These are phyloP conservation scores for Lepus europaeus DNA, from an alignment of 2,113 vertebrate species.

Conservation along the genomic window DNA sequence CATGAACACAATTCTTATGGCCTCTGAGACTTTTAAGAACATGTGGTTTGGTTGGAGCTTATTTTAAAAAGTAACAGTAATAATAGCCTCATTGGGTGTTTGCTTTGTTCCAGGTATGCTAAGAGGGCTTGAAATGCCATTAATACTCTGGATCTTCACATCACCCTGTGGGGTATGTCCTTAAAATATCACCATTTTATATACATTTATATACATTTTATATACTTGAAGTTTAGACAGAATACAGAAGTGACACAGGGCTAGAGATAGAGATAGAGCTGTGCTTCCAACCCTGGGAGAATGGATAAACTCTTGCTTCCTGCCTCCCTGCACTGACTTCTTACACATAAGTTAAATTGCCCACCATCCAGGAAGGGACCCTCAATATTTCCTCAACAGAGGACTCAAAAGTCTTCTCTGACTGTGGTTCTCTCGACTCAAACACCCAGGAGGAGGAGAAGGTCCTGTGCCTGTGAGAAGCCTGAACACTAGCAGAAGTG, in stretches of 20 bases:
- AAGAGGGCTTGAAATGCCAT: background rate
- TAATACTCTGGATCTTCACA: background rate
- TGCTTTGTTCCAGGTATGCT: background rate
- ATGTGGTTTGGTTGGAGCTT: background rate
- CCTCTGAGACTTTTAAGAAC: background rate
- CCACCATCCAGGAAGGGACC: background rate
- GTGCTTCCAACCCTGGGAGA: background rate
- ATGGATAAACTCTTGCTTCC: background rate
- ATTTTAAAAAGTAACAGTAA: background rate
- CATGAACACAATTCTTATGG: no score
- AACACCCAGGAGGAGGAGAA: background rate
- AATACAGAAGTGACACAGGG: no score
- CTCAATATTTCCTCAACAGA: background rate
- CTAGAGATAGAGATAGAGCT: background rate
- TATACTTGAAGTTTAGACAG: background rate
- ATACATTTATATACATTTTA: no score
- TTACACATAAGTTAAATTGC: rapidly evolving
- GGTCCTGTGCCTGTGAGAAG: background rate
- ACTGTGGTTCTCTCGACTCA: background rate
- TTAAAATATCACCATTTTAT: background rate
- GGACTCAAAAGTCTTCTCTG: background rate
- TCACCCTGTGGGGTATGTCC: background rate
- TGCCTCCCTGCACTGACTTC: rapidly evolving
- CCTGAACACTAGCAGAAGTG: background rate
- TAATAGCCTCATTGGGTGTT: background rate